Evolutionary conservation across 1,140 invertebrate species (phyloP), one percentile per base, ranked within the genome.

Genomic region (Cydia pomonella): DNA sequence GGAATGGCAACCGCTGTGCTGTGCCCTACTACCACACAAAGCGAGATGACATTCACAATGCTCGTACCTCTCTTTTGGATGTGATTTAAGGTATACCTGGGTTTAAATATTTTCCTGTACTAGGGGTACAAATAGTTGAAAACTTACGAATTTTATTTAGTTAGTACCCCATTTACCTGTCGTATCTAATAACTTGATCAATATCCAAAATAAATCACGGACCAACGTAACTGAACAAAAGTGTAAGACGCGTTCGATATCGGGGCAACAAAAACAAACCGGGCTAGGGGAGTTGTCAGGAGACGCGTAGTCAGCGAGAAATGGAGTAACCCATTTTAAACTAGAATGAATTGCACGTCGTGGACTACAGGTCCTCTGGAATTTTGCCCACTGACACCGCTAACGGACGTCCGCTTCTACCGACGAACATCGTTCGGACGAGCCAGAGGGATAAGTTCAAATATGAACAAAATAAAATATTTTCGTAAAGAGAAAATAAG

Each of bases 251-350:
- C 75, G 41, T 59, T 76, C 82, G 78, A 79, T 84, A 80, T 80
- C 80, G 47, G 74, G 76, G 72, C 59, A 66, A 66, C 75, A 84
- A 84, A 82, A 84, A 84, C 79, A 80, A 80, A 75, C 80, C 41
- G 74, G 73, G 75, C 53, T n/a, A 75, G 75, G 76, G 78, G 82
- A 76, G 77, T 74, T 63, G 66, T 73, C 85, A 87, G 78, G 81
- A 86, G 82, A 74, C 79, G 85, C 86, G 80, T 81, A 85, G 84
- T 88, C 87, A 90, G 87, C 86, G 86, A 82, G 81, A 88, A 90
- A 90, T 87, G 82, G 86, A 87, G 84, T 87, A 88, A 90, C 88
- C 88, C 86, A 90, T 90, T 90, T 90, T 88, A 90, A 90, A 87
- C 84, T 88, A 87, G 87, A 88, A 88, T 90, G 84, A 88, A 88